Evolutionary conservation across 2,888 invertebrate genomes (phyloP).

Genomic region (Rotaria magnacalcarata): DNA sequence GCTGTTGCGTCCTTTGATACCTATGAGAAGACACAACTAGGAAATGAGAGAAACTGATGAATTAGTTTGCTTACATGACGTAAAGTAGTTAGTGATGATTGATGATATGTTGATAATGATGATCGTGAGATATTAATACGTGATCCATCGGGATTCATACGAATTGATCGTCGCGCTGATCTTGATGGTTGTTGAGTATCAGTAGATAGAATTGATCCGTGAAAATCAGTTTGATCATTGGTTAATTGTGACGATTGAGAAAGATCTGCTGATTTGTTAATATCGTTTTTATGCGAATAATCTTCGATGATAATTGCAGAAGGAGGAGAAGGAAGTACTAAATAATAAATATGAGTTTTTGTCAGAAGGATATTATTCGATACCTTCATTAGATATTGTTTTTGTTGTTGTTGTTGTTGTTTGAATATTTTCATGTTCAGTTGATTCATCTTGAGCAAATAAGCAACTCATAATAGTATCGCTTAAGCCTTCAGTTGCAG

Average conservation of each 20-base stretch:
- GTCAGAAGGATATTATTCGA: neutral
- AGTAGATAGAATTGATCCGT: neutral
- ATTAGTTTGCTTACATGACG: neutral
- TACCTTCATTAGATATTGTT: neutral
- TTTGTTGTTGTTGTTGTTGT: neutral
- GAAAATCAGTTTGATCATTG: neutral
- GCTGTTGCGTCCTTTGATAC: neutral
- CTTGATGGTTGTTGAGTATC: neutral
- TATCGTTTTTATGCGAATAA: neutral
- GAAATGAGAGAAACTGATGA: neutral
- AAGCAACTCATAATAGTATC: neutral
- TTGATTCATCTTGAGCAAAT: conserved; percentile 14
- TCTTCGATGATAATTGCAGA: neutral
- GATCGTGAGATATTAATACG: neutral
- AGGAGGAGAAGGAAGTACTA: neutral
- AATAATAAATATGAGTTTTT: neutral
- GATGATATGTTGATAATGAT: neutral
- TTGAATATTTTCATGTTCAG: neutral
- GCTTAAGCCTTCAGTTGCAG: neutral
- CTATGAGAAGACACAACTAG: neutral
- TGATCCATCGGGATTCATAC: neutral
- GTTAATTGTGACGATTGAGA: neutral
- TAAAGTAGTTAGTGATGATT: neutral
- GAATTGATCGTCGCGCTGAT: neutral
- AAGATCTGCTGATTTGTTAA: neutral